A percentile compares a stretch with the other conserved stretches of the same genome.
Conservation (phyloP, 2,888 invertebrate species). For the Oscheius sp. region DNA sequence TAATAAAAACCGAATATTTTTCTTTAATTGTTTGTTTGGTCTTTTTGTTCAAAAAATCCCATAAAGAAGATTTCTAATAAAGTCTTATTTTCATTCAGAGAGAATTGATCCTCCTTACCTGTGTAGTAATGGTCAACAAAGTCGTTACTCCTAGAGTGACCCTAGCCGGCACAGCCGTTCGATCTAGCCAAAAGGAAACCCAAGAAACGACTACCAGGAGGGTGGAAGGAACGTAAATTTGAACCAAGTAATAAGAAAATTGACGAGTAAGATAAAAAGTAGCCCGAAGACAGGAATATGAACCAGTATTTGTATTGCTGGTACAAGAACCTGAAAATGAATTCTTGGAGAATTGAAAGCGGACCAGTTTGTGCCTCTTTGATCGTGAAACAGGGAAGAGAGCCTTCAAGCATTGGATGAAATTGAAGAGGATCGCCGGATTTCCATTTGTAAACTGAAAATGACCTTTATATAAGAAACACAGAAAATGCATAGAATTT, state of each 20-base stretch:
- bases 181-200: slow-evolving; percentile 28
- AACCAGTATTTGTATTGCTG: slow-evolving; percentile 21
- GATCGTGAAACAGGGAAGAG: slow-evolving; percentile 22
- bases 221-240: slow-evolving; percentile 27
- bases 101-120: too few species aligned
- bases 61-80: background rate
- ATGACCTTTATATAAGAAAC: too few species aligned
- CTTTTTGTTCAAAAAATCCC: too few species aligned
- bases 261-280: slow-evolving; percentile 21
- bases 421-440: slow-evolving; percentile 4
- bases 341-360: background rate
- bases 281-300: slow-evolving; percentile 23
- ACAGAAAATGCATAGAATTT: too few species aligned
- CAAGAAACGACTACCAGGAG: slow-evolving; percentile 31
- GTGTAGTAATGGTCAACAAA: slow-evolving; percentile 26
- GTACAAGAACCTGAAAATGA: slow-evolving; percentile 3
- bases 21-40: too few species aligned
- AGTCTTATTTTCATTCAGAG: background rate
- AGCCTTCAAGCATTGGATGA: slow-evolving; percentile 6
- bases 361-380: background rate
- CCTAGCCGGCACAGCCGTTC: slow-evolving; percentile 22
- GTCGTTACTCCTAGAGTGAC: slow-evolving; percentile 27
- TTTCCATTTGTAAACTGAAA: slow-evolving; percentile 23
- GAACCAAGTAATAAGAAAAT: slow-evolving; percentile 27
- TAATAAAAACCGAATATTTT: too few species aligned